Evolutionary conservation across 2,797 vertebrate species (phyloP).

Genomic region (Lagodon rhomboides): DNA sequence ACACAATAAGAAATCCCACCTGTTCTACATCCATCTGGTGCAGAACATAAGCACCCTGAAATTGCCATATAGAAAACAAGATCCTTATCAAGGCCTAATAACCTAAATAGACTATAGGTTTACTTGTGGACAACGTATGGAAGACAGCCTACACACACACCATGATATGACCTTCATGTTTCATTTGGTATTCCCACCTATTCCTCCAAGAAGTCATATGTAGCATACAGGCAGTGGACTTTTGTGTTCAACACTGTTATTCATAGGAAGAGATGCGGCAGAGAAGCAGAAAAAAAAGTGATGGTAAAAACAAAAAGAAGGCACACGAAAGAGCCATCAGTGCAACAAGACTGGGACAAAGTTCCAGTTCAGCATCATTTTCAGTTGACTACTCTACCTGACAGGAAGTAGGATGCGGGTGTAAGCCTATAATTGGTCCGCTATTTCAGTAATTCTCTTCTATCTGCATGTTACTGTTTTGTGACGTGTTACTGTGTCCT

Average conservation of each 20-base stretch:
- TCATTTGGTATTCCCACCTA: background rate
- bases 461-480: no score
- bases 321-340: background rate
- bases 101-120: background rate
- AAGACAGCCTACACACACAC: background rate
- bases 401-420: no score
- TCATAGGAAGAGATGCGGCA: background rate
- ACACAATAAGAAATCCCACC: background rate
- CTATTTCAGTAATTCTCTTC: no score
- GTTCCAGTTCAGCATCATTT: background rate
- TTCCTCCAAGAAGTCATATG: background rate
- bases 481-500: no score
- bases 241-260: background rate
- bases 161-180: background rate
- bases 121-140: background rate
- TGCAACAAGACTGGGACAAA: slow-evolving; percentile 6
- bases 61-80: background rate
- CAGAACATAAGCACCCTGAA: background rate
- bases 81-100: background rate
- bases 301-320: background rate
- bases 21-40: background rate
- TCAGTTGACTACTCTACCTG: no score
- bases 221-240: background rate
- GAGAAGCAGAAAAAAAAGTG: background rate
- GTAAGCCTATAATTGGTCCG: no score